Evolutionary conservation across 2,888 invertebrate genomes (phyloP), one percentile per base, ranked within the genome.

Genomic region (Campoplex nolae): DNA sequence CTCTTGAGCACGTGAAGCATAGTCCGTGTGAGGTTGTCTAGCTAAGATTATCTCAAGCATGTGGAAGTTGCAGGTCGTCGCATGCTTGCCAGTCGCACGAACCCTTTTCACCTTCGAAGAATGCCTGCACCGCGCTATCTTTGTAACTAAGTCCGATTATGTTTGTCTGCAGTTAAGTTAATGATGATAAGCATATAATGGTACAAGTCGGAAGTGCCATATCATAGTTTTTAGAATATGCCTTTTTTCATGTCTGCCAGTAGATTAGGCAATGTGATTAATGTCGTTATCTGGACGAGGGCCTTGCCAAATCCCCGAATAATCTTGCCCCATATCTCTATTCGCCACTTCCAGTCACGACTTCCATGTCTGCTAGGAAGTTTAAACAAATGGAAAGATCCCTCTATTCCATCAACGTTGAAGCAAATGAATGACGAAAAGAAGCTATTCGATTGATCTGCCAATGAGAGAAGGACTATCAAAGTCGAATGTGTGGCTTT

Each of bases 401-500:
- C 13, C 23, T 13, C 16, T 32, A 32, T 45, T 16, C n/a, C 23
- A n/a, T 16, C 11, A 9, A 68, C 23, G 62, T 38, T 70, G 38
- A 28, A 79, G 68, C 35, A 32, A 73, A 56, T 7, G 9, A 58
- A 70, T 38, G 13, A 13, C 77, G 76, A 51, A 32, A 51, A 13
- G 51, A 42, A 71, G 35, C 48, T 38, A 38, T 65, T 48, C 67
- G 58, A 68, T 79, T 74, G 74, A 73, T 65, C 48, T 51, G 32
- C 28, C 62, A 79, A 86, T 67, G 74, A 70, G 58, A 48, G 70
- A 67, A 85, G 81, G 58, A 54, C 56, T 48, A 42, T 70, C 79
- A 80, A 79, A 80, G 84, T 76, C 80, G 45, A 86, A 76, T 86
- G 68, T 71, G 79, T 48, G 62, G 75, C 80, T 79, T 56, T 23